A percentile compares a stretch with the other conserved stretches of the same genome.
These are phyloP conservation scores for Phaetusa simplex DNA, from an alignment of 2,113 vertebrate genomes.

Conservation along the genomic window DNA sequence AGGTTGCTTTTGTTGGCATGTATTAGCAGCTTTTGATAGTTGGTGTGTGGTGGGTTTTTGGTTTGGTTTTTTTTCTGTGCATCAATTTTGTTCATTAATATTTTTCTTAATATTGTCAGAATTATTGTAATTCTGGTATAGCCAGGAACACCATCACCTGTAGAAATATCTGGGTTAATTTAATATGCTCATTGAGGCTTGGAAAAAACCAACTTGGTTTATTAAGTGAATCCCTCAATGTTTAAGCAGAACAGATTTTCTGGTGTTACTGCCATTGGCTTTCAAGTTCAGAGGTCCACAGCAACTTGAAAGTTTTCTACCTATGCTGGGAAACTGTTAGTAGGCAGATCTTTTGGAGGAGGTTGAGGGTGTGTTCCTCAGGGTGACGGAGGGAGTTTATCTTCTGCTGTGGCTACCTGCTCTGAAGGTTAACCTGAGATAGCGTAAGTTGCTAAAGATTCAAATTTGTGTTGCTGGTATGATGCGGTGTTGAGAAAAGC, in stretches of 20 bases:
- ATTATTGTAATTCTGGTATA: not conserved
- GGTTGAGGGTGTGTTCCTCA: not conserved
- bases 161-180: not conserved
- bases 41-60: too few species aligned
- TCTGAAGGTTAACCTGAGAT: not conserved
- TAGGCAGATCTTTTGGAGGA: not conserved
- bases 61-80: not conserved
- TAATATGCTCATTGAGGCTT: not conserved
- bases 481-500: not conserved
- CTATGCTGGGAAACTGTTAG: not conserved
- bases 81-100: not conserved
- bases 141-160: not conserved
- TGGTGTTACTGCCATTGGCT: not conserved
- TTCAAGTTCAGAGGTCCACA: not conserved
- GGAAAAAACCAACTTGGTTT: not conserved
- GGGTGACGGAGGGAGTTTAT: not conserved
- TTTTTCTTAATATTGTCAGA: not conserved
- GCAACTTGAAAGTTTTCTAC: not conserved
- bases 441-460: not conserved
- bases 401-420: not conserved
- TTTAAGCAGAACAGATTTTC: not conserved
- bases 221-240: not conserved
- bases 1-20: not conserved
- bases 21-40: not conserved
- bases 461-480: not conserved